Base-by-base conservation (phyloP, 2,797 vertebrate genomes). In the Adrianichthys oophorus region DNA sequence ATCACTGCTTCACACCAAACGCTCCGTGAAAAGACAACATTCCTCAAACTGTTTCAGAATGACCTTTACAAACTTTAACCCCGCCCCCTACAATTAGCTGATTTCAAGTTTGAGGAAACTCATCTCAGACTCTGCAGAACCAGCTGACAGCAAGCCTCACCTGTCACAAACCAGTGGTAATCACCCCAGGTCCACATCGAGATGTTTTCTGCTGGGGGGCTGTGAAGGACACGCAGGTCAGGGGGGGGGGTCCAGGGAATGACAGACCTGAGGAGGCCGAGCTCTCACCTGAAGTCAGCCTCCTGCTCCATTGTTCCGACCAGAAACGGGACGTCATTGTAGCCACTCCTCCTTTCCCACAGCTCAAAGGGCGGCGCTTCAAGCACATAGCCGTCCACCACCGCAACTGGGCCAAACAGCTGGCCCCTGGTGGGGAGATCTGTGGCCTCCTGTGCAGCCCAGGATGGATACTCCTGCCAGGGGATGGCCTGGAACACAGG, bases 251-350 rank as follows among this genome's bases (percentile, higher is more conserved):
- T 15, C 17, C 55, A 44, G 45, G 18, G 32, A 37, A 47, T 7
- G 1, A 24, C 5, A 23, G 32, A 59, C 4, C 24, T 15, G 57
- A 58, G 55, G 0, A 47, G 32, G 57, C 15, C 5, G 43, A 55
- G 13, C 1, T 3, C 65, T 84, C 68, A 93, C 92, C 78, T 75
- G 59, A 74, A 90, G 72, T 93, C 92, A 0, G n/a, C 57, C 67
- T 94, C 93, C 72, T 93, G 93, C 65, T 82, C 83, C 0, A 86
- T 89, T 4, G 91, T 91, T 47, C 92, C 92, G 1, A 93, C 48
- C 0, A 94, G 47, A 4, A 91, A 87, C 0, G 92, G 92, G 29
- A 94, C 89, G 4, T 94, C 90, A 0, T 61, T 93, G 62, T 83
- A 67, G 14, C 23, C 15, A 4, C 18, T 41, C 14, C 73, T 79